Evolutionary conservation across 1,140 invertebrate species (phyloP).

Genomic region (Drosophila navojoa): DNA sequence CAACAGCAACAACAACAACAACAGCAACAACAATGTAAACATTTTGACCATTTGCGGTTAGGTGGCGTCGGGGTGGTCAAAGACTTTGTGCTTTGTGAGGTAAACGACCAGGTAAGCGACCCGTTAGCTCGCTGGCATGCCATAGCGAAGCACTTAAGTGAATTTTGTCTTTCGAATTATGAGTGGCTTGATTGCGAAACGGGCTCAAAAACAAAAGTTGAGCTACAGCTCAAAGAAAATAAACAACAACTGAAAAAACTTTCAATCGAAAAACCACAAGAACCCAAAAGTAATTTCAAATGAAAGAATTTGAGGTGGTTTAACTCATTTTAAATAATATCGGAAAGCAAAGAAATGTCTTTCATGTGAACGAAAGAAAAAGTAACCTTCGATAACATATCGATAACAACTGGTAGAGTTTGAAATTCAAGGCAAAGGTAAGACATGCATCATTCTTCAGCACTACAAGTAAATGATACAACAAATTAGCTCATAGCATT

Average conservation of each 20-base stretch:
- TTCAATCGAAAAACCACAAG: slow-evolving; percentile 1
- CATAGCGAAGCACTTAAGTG: slow-evolving; percentile 34
- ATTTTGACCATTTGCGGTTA: slow-evolving; percentile 63
- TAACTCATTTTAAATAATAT: too few relatives aligned
- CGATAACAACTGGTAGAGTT: too few relatives aligned
- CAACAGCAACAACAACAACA: slow-evolving; percentile 25
- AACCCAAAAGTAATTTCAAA: too few relatives aligned
- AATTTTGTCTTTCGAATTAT: slow-evolving; percentile 39
- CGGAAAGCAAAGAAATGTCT: too few relatives aligned
- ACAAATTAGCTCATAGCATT: too few relatives aligned
- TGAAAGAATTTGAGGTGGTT: too few relatives aligned
- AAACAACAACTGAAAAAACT: background rate
- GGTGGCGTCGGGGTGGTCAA: background rate
- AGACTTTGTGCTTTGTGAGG: slow-evolving; percentile 43
- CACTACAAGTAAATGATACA: too few relatives aligned
- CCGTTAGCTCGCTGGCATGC: slow-evolving; percentile 18
- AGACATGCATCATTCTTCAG: too few relatives aligned
- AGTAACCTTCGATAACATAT: too few relatives aligned
- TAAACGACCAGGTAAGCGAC: slow-evolving; percentile 59
- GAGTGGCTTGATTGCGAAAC: slow-evolving; percentile 26
- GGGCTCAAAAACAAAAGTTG: slow-evolving; percentile 31
- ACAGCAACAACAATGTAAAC: slow-evolving; percentile 49
- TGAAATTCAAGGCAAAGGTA: too few relatives aligned
- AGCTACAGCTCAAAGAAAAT: background rate
- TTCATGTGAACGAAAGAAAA: too few relatives aligned